These are phyloP conservation scores for Napeogenes sylphis DNA, from an alignment of 2,888 invertebrate genomes.

Conservation along the genomic window DNA sequence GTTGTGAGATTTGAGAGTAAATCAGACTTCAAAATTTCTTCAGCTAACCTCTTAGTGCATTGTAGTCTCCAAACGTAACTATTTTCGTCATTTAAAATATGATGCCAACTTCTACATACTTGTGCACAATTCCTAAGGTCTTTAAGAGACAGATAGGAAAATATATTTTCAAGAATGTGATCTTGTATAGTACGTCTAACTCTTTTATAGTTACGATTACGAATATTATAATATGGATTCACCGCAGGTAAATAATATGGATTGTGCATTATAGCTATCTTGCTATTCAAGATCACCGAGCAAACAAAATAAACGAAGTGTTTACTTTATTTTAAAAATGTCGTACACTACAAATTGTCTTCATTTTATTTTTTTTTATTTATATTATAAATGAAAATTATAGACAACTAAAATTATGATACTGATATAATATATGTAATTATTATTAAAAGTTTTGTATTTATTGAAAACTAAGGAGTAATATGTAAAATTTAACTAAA, in stretches of 20 bases:
- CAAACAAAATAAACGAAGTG: not conserved
- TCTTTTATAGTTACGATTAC: constrained; percentile 4
- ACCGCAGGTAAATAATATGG: constrained; percentile 15
- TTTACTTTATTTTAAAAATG: not conserved
- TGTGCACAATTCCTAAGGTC: constrained; percentile 93
- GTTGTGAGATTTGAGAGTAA: constrained; percentile 91
- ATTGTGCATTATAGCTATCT: constrained; percentile 24
- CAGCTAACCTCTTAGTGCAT: constrained; percentile 90
- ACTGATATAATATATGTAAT: too few relatives aligned
- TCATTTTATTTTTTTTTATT: not conserved
- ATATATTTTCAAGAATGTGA: constrained; percentile 91
- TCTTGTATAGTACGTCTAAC: constrained; percentile 82
- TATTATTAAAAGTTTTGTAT: too few relatives aligned
- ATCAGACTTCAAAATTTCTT: constrained; percentile 92
- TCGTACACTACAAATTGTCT: not conserved
- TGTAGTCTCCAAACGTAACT: constrained; percentile 97
- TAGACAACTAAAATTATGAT: too few relatives aligned
- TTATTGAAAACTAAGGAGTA: too few relatives aligned
- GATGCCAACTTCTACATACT: constrained; percentile 96
- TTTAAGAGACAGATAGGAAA: constrained; percentile 91
- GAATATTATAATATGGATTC: constrained; percentile 7
- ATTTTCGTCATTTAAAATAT: constrained; percentile 93
- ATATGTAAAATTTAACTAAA: not conserved
- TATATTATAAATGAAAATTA: too few relatives aligned
- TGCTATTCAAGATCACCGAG: not conserved